These are phyloP conservation scores for Poicephalus meyeri DNA, from an alignment of 2,113 vertebrate species.

Conservation along the genomic window DNA sequence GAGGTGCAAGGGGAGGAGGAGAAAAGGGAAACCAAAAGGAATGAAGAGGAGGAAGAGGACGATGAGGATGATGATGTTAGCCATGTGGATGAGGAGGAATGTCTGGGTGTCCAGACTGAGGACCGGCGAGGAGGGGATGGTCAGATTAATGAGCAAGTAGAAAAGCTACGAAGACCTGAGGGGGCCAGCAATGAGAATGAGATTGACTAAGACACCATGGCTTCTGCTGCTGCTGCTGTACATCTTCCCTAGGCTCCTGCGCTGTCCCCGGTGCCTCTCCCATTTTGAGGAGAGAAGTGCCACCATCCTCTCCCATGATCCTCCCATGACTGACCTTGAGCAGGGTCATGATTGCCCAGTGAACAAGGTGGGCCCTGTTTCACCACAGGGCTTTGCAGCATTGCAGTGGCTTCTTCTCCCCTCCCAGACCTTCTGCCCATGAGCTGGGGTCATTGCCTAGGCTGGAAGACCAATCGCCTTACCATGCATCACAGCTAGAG, in stretches of 20 bases:
- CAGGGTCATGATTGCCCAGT: not conserved
- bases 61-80: conserved; percentile 83
- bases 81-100: conserved; percentile 81
- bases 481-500: conserved; percentile 6
- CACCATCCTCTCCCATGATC: conserved; percentile 30
- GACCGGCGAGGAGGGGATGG: conserved; percentile 92
- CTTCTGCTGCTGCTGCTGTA: conserved; percentile 27
- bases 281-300: conserved; percentile 1
- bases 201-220: conserved; percentile 82
- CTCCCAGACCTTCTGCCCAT: not conserved
- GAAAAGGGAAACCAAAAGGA: conserved; percentile 73
- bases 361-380: not conserved
- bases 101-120: conserved; percentile 87
- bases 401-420: not conserved
- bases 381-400: conserved; percentile 8
- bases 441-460: conserved; percentile 39
- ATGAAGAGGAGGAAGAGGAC: conserved; percentile 81
- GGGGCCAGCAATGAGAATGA: conserved; percentile 93
- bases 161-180: conserved; percentile 92
- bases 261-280: conserved; percentile 11
- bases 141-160: conserved; percentile 96
- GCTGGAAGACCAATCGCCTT: conserved; percentile 35
- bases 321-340: conserved; percentile 20
- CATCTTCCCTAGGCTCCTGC: not conserved
- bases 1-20: conserved; percentile 95